phyloP scores from a whole-genome alignment of 2,113 vertebrate species.

The Danionella cerebrum region DNA sequence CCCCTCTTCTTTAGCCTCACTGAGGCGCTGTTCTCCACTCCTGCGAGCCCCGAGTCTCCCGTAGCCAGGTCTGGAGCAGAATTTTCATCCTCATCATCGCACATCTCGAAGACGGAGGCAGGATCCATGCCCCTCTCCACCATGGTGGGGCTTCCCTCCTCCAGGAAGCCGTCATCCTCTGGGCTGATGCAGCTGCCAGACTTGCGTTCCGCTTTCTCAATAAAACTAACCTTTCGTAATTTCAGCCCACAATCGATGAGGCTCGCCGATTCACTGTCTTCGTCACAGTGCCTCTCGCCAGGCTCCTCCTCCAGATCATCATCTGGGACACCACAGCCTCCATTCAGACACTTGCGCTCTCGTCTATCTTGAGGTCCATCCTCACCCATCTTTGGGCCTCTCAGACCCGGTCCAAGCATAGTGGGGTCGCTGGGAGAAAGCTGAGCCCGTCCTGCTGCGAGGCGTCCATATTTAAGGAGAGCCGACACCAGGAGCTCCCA shows the following conservation, averaged over 20 bases:
- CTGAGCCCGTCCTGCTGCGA: constrained; percentile 51
- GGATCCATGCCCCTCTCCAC: constrained; percentile 91
- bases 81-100: constrained; percentile 78
- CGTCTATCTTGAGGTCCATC: constrained; percentile 36
- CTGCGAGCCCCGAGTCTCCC: constrained; percentile 24
- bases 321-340: constrained; percentile 85
- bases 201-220: constrained; percentile 74
- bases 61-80: constrained; percentile 59
- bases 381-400: constrained; percentile 49
- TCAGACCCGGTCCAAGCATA: constrained; percentile 48
- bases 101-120: constrained; percentile 75
- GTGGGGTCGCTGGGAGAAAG: constrained; percentile 47
- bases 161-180: constrained; percentile 71
- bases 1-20: constrained; percentile 56
- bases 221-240: constrained; percentile 92
- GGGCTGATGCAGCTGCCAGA: constrained; percentile 40
- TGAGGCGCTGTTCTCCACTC: constrained; percentile 36
- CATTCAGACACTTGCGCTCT: constrained; percentile 82
- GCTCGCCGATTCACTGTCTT: constrained; percentile 77
- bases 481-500: constrained; percentile 70
- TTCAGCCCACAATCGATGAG: constrained; percentile 83
- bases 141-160: constrained; percentile 93
- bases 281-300: constrained; percentile 64
- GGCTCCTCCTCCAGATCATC: constrained; percentile 81
- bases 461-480: constrained; percentile 65